Base-by-base conservation (phyloP, 2,797 vertebrate species). In the Anguilla obscura region DNA sequence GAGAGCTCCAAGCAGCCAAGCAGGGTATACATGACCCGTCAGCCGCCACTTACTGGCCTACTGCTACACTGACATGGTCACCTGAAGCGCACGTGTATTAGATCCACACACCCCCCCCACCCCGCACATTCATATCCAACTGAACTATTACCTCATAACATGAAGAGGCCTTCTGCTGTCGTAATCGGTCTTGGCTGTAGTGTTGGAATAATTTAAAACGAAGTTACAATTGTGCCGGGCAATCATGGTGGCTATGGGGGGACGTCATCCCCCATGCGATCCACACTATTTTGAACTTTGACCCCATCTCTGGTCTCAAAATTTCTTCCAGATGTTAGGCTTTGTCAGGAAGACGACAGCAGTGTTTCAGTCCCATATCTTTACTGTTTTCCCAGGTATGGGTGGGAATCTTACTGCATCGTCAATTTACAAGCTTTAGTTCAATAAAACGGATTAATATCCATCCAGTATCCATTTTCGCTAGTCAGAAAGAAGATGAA, bases 181-280 rank as follows among this genome's bases (percentile, higher is more conserved):
- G 79, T 83, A 83, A 83, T 87, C 33, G 56, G 71, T 76, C 24
- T 83, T 83, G 58, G n/a, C 56, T 66, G 40, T 27, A 83, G 30
- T 66, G 56, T 87, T 87, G 66, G 5, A 24, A 83, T 87, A 48
- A 82, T 63, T 16, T 8, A 80, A 83, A 40, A 40, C 3, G 5
- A 60, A 52, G 58, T 48, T 74, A 0, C 1, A 76, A 24, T 56
- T 52, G 50, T 30, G n/a, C 54, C n/a, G n/a, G 66, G 58, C 30
- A 14, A 45, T 54, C 33, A 3, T 40, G 56, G n/a, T 87, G 76
- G 40, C 50, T 10, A 24, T 30, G 45, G 85, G 18, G 33, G 9
- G 14, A 14, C 16, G 24, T 83, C 58, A 58, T 63, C 45, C 24
- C 86, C 7, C n/a, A 50, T 18, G 16, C 27, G 27, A 80, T 87